Conservation (phyloP, 30 jellyfish, hydroid and myxozoan species). For the Aurelia aurita region DNA sequence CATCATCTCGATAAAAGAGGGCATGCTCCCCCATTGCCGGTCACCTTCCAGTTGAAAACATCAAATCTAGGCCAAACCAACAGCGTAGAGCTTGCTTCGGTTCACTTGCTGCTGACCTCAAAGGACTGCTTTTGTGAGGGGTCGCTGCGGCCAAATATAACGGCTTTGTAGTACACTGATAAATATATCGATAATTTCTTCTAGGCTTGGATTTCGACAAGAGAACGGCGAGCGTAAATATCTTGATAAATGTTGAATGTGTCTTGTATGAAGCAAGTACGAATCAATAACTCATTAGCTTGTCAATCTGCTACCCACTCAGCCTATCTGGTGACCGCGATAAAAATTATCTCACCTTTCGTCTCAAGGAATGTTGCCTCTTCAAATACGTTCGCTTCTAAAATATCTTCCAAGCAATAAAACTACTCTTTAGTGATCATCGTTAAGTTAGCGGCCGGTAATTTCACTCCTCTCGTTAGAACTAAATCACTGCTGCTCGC, state of each 20-base stretch:
- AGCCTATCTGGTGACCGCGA: constrained; percentile 50
- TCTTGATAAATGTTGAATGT: no score
- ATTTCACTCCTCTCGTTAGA: constrained; percentile 52
- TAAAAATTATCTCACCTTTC: constrained; percentile 26
- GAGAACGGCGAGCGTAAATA: no score
- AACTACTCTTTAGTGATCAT: background rate
- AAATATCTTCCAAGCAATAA: background rate
- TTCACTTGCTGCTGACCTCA: constrained; percentile 77
- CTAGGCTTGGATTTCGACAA: no score
- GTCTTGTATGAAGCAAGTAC: background rate
- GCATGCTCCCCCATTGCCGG: constrained; percentile 82
- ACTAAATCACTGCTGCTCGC: constrained; percentile 63
- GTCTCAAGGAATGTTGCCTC: background rate
- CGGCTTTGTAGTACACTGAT: constrained; percentile 10
- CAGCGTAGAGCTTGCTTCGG: constrained; percentile 58
- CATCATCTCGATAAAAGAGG: constrained; percentile 48
- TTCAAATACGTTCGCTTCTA: background rate
- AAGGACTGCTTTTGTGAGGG: constrained; percentile 57
- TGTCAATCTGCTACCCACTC: constrained; percentile 27
- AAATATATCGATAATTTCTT: no score
- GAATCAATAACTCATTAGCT: constrained; percentile 57
- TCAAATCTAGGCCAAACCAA: constrained; percentile 69
- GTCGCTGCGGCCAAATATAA: constrained; percentile 74
- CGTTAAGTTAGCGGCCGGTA: constrained; percentile 49
- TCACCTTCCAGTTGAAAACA: constrained; percentile 65